Base-by-base conservation (phyloP, 1,140 invertebrate genomes). In the Proales similis region DNA sequence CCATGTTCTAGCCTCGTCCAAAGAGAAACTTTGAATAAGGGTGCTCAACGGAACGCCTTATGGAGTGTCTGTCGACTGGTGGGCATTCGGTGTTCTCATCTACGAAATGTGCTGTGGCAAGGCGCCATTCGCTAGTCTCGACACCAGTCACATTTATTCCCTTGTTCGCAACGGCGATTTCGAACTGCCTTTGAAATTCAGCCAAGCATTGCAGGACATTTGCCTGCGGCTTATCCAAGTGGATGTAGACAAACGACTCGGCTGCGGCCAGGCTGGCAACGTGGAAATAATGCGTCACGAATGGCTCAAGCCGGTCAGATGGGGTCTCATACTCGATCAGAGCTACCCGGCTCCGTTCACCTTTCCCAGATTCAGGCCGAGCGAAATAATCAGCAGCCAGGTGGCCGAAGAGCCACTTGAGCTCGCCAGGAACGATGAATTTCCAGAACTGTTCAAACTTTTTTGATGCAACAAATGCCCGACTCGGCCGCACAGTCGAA, bases 121-220 rank as follows among this genome's bases (percentile, higher is more conserved):
- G 67, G 79, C 78, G 27, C 90, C 90, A 0, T 94, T 94, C 72
- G 29, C 12, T 32, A 11, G 19, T 19, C 30, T 43, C 30, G 33
- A 67, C 14, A 64, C 47, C 29, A 43, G 64, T 19, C n/a, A 66
- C n/a, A 64, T 67, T 14, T 67, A 67, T 32, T 29, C 67, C 29
- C 14, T 67, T 33, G 67, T 67, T 51, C 12, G 62, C 5, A 33
- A 39, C 20, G 66, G 48, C 3, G 11, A 29, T n/a, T 47, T 11
- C 17, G 7, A 2, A 9, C 33, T 46, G 27, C 57, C 57, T 1
- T 14, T 3, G 12, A 45, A 36, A 2, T 62, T 62, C 29, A 24
- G 39, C 14, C 24, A 17, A 9, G 2, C 32, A 4, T 46, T 62
- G 19, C 22, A 6, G n/a, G 42, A 62, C 29, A 19, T 62, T 14